These are phyloP conservation scores for Suricata suricatta DNA, from an alignment of 2,113 vertebrate species.

Conservation along the genomic window DNA sequence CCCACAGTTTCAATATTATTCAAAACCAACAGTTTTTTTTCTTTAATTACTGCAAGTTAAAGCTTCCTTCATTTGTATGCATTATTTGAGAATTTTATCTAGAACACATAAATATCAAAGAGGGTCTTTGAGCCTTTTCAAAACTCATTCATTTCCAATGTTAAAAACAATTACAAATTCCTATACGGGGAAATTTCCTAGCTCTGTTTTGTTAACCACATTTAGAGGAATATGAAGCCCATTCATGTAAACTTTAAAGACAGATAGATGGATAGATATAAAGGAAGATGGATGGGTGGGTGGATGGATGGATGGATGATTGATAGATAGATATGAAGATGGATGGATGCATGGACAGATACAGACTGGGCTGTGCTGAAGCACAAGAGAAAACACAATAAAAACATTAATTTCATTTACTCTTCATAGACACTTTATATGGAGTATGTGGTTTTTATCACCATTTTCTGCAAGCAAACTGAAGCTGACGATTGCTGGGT, in stretches of 20 bases:
- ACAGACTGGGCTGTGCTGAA: not conserved
- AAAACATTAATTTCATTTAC: not conserved
- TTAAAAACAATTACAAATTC: conserved; percentile 17
- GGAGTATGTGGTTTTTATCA: not conserved
- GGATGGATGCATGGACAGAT: not conserved
- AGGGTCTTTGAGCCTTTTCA: conserved; percentile 44
- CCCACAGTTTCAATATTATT: not conserved
- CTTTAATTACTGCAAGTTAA: conserved; percentile 57
- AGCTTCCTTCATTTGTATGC: conserved; percentile 64
- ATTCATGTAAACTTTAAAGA: not conserved
- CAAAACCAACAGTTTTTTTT: conserved; percentile 37
- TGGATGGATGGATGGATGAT: not conserved
- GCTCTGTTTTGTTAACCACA: conserved; percentile 1
- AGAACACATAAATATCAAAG: conserved; percentile 58
- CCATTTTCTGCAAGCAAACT: not conserved
- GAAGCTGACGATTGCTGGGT: not conserved
- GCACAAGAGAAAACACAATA: not conserved
- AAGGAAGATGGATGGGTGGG: too few relatives aligned
- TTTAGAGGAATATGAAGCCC: not conserved
- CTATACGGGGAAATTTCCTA: not conserved
- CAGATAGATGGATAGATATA: not conserved
- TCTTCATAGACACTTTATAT: not conserved
- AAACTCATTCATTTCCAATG: conserved; percentile 16
- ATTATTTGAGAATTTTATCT: conserved; percentile 62
- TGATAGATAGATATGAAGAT: not conserved